These are phyloP conservation scores for Anguilla pacifica DNA, from an alignment of 2,797 vertebrate species.

Conservation along the genomic window DNA sequence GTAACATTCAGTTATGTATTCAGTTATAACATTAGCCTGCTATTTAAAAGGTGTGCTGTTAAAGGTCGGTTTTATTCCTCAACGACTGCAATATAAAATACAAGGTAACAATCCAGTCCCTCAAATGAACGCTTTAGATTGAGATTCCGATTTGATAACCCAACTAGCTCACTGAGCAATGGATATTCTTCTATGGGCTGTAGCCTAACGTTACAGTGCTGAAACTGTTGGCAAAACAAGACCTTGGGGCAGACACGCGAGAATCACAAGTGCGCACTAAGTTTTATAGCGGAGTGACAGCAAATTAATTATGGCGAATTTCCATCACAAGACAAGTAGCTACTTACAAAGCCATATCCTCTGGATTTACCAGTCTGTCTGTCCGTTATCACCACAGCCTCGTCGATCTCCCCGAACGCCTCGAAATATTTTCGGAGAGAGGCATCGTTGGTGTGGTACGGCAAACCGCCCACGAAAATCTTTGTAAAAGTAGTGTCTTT, in stretches of 20 bases:
- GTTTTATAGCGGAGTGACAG: neutral
- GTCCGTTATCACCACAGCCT: conserved; percentile 95
- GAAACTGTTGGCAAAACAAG: conserved; percentile 11
- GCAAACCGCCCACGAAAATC: conserved; percentile 92
- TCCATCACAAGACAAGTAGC: neutral
- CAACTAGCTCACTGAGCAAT: neutral
- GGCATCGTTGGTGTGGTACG: conserved; percentile 91
- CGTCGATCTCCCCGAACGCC: conserved; percentile 92
- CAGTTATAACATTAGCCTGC: neutral
- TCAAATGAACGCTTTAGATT: neutral
- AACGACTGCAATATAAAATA: neutral
- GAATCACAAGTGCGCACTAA: neutral
- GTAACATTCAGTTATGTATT: neutral
- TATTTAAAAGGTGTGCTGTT: neutral
- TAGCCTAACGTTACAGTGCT: neutral
- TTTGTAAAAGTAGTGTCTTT: conserved; percentile 95
- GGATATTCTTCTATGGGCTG: too few species aligned
- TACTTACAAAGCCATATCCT: conserved; percentile 95
- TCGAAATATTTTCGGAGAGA: conserved; percentile 92
- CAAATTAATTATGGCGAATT: neutral
- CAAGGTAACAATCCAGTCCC: neutral
- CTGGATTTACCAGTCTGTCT: conserved; percentile 93
- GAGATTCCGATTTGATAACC: neutral
- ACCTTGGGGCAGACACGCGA: conserved; percentile 7
- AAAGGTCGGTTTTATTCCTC: neutral